Evolutionary conservation across 1,140 invertebrate genomes (phyloP).

Genomic region (Atopsyche davidsoni): DNA sequence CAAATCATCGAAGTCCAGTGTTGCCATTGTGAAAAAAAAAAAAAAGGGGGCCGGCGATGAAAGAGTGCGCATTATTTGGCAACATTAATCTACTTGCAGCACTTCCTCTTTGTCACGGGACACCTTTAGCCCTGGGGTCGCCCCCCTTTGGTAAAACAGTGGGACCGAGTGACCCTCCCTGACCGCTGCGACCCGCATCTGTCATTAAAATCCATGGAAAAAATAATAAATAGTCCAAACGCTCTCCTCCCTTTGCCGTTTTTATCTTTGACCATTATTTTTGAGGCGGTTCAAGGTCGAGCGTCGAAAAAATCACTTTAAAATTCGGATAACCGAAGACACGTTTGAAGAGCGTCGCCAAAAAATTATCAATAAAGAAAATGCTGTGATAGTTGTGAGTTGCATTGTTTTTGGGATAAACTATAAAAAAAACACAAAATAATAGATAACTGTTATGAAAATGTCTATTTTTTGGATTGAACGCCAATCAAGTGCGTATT

Average conservation of each 20-base stretch:
- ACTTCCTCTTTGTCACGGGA: conserved; percentile 21
- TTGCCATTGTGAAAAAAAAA: conserved; percentile 11
- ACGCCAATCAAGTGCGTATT: no score
- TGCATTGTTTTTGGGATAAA: no score
- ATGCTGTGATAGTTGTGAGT: no score
- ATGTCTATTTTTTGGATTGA: no score
- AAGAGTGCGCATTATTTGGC: conserved; percentile 29
- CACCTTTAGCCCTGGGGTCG: conserved; percentile 21
- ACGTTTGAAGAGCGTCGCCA: no score
- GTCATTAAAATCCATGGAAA: conserved; percentile 28
- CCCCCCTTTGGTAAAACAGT: conserved; percentile 28
- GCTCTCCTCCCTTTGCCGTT: conserved; percentile 15
- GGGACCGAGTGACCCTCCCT: conserved; percentile 24
- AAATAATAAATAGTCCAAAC: conserved; percentile 27
- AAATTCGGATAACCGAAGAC: no score
- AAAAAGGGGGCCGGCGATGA: not conserved
- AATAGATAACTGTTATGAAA: no score
- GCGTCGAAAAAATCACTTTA: no score
- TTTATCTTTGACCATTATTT: conserved; percentile 17
- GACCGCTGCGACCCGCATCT: conserved; percentile 30
- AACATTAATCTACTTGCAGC: conserved; percentile 29
- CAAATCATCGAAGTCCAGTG: not conserved
- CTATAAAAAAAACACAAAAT: no score
- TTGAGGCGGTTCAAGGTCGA: conserved; percentile 19
- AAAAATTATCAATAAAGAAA: no score